Base-by-base conservation (phyloP, 2,888 invertebrate genomes). In the Drymonia ruficornis region DNA sequence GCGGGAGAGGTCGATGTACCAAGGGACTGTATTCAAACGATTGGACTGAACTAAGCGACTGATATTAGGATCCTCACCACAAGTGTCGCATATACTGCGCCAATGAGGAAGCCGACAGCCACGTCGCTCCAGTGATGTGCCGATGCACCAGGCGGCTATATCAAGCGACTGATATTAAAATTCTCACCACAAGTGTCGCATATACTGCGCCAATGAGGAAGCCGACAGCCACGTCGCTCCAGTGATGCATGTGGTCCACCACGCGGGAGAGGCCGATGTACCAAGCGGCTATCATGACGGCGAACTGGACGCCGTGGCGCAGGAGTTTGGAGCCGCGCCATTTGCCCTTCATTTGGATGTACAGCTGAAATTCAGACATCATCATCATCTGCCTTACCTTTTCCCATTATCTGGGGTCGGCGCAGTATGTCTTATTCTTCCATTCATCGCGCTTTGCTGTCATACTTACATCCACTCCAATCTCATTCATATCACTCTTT, bases 121-220 rank as follows among this genome's bases (percentile, higher is more conserved):
- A 98, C 98, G 84, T 98, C 98, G 76, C 96, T 96, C 96, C 97
- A 97, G 77, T 98, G 98, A 84, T 98, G 98, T 84, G 0, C 96
- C 96, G 12, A 96, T 95, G 84, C 94, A 96, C 93, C 96, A 94
- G 1, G 97, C 96, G 60, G 94, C 89, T 64, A 95, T 84, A n/a
- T n/a, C n/a, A 34, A 12, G 11, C 11, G 31, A 34, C 23, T 11
- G 15, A 15, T n/a, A 34, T 11, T 5, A 28, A 15, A n/a, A 69
- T 5, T 19, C 86, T 78, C 18, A 91, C 91, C 81, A 94, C 91
- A 34, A 95, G 72, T n/a, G 93, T 72, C 19, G 94, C 95, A 50
- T 91, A 89, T 7, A 85, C 62, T 13, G 93, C 87, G 36, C 96
- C 96, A 11, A 95, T 90, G 6, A 89, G 58, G 66, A 94, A 91